phyloP scores from a whole-genome alignment of 1,140 invertebrate genomes.

The Tachypleus tridentatus region DNA sequence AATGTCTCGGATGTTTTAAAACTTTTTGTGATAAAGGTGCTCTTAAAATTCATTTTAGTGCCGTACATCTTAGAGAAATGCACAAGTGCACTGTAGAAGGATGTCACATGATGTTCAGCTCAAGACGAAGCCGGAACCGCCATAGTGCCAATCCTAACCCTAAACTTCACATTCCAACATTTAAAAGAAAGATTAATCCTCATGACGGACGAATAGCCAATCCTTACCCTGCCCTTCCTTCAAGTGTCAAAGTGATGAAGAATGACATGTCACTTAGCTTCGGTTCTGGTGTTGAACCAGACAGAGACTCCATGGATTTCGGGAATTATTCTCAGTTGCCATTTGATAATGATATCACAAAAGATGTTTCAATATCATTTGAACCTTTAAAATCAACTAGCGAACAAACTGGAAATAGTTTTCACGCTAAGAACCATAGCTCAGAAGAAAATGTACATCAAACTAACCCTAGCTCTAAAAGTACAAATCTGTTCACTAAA shows the following conservation, averaged over 20 bases:
- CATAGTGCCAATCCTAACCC: conserved; percentile 98
- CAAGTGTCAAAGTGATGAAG: conserved; percentile 3
- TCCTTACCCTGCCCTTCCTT: conserved; percentile 59
- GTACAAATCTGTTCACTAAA: conserved; percentile 31
- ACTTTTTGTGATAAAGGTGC: conserved; percentile 99
- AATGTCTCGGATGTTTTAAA: conserved; percentile 96
- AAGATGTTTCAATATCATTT: too few relatives aligned
- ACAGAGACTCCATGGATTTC: too few relatives aligned
- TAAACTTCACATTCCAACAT: conserved; percentile 89
- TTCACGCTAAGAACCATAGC: too few relatives aligned
- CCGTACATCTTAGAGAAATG: conserved; percentile 97
- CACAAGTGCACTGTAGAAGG: conserved; percentile 97
- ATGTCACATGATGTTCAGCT: conserved; percentile 99
- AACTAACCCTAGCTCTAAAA: conserved; percentile 31
- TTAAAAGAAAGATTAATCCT: conserved; percentile 79
- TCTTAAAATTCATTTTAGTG: conserved; percentile 98
- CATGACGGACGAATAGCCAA: conserved; percentile 80
- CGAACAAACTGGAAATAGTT: too few relatives aligned
- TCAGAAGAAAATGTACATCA: too few relatives aligned
- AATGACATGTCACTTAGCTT: too few relatives aligned
- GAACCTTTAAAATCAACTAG: too few relatives aligned
- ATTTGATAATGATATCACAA: too few relatives aligned
- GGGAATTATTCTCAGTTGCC: too few relatives aligned
- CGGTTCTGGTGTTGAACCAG: too few relatives aligned
- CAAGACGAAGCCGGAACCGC: conserved; percentile 82